Base-by-base conservation (phyloP, 1,140 invertebrate species). In the Cyclina sinensis region DNA sequence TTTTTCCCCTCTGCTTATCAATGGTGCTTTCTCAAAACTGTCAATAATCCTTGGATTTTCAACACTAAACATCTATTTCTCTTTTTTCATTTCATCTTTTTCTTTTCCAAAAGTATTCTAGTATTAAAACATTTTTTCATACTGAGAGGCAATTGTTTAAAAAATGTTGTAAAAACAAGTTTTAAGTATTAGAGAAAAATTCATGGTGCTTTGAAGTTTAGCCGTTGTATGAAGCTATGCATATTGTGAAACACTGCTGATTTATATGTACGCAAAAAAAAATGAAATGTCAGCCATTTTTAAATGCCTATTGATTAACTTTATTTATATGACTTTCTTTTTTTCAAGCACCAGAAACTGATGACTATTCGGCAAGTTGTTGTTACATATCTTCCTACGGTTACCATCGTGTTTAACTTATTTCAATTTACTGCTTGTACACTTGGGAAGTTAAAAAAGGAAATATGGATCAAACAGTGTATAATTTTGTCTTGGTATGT, bases 351-450 rank as follows among this genome's bases (percentile, higher is more conserved):
- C 14, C 74, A 46, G 32, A 78, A 51, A 78, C 54, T 21, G 74
- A 78, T 21, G 74, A 78, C 3, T 57, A 54, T 7, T 7, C 74
- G 3, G 74, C 12, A 78, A 16, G 21, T 27, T 78, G 70, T 74
- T 43, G 74, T 78, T 51, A 51, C 46, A 12, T 78, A 3, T 51
- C 74, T 4, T 51, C 43, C 14, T 78, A 51, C 32, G 74, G 74
- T 3, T 78, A 78, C 46, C 74, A 78, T 54, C 74, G 74, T 54
- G 74, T 78, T 9, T 78, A 78, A 46, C 30, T n/a, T n/a, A n/a
- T n/a, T n/a, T n/a, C n/a, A n/a, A n/a, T n/a, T n/a, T n/a, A n/a
- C n/a, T n/a, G n/a, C n/a, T n/a, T n/a, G n/a, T n/a, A n/a, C n/a
- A n/a, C n/a, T n/a, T n/a, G n/a, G n/a, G n/a, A n/a, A n/a, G n/a